Base-by-base conservation (phyloP, 1,140 invertebrate species). In the Brachionus sp. region DNA sequence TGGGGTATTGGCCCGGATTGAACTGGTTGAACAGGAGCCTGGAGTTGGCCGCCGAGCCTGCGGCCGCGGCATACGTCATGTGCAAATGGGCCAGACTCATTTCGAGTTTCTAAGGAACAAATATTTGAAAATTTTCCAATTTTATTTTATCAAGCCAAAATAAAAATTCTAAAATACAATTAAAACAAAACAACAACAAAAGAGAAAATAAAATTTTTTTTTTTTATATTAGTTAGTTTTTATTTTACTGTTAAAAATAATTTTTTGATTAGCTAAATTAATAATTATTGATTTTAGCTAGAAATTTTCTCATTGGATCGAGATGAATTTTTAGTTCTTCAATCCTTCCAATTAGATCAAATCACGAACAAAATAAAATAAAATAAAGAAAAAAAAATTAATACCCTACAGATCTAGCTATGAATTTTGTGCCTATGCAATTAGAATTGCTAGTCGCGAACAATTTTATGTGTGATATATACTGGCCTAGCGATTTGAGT, bases 81-180 rank as follows among this genome's bases (percentile, higher is more conserved):
- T 80, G 77, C 50, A 80, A 80, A 37, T 80, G 77, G 29, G 77
- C 77, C 50, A 80, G 29, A 80, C 77, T 80, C 77, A 80, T 80
- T 66, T 77, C 23, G 13, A 35, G 13, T 16, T 70, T 37, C 25
- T 37, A 19, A 35, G 16, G 37, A 70, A 39, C 29, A 70, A 70
- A 70, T 33, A 5, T 66, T 25, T 6, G 1, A 29, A 64, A 64
- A 64, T 29, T 29, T n/a, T n/a, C n/a, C n/a, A n/a, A n/a, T n/a
- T n/a, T n/a, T n/a, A n/a, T n/a, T n/a, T 64, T 23, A 64, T n/a
- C 37, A 16, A 53, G 7, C 5, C 6, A 53, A 16, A 53, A 19
- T 7, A 25, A 66, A 5, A 66, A 66, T 23, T 70, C n/a, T 16
- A 19, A 70, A 37, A 70, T 19, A 70, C 6, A 70, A 70, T 29